These are phyloP conservation scores for Hepsetus odoe DNA, from an alignment of 2,113 vertebrate genomes.

Conservation along the genomic window DNA sequence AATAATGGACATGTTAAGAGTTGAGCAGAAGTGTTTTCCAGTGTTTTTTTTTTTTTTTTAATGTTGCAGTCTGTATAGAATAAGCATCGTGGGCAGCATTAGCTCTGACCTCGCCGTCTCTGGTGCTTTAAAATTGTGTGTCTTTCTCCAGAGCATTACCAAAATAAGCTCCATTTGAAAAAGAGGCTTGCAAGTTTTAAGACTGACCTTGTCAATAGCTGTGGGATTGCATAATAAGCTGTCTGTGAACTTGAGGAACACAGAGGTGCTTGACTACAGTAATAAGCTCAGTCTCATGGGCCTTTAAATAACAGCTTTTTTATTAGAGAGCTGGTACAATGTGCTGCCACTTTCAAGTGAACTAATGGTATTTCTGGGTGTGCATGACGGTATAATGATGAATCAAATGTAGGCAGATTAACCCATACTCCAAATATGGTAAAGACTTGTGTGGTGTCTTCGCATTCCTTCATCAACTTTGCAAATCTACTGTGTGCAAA, in stretches of 20 bases:
- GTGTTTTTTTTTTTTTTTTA: not conserved
- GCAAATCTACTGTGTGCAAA: too few relatives aligned
- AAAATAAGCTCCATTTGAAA: constrained; percentile 32
- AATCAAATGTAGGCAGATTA: too few relatives aligned
- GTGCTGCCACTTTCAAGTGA: not conserved
- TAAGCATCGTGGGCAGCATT: not conserved
- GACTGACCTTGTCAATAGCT: constrained; percentile 34
- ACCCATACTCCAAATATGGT: too few relatives aligned
- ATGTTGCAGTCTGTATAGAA: not conserved
- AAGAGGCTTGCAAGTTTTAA: constrained; percentile 33
- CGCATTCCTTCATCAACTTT: too few relatives aligned
- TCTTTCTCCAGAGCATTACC: constrained; percentile 15
- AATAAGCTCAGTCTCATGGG: constrained; percentile 28
- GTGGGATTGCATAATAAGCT: constrained; percentile 38
- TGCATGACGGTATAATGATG: too few relatives aligned
- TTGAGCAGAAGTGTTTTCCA: not conserved
- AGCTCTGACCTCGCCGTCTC: not conserved
- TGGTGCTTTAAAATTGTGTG: not conserved
- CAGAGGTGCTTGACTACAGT: constrained; percentile 29
- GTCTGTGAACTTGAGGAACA: constrained; percentile 25
- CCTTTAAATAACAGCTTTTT: constrained; percentile 30
- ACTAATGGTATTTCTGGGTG: not conserved
- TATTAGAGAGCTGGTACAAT: constrained; percentile 2
- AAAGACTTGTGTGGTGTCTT: too few relatives aligned
- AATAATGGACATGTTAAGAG: constrained; percentile 9